Conservation (phyloP, 2,113 vertebrate genomes). For the Triplophysa dalaica region DNA sequence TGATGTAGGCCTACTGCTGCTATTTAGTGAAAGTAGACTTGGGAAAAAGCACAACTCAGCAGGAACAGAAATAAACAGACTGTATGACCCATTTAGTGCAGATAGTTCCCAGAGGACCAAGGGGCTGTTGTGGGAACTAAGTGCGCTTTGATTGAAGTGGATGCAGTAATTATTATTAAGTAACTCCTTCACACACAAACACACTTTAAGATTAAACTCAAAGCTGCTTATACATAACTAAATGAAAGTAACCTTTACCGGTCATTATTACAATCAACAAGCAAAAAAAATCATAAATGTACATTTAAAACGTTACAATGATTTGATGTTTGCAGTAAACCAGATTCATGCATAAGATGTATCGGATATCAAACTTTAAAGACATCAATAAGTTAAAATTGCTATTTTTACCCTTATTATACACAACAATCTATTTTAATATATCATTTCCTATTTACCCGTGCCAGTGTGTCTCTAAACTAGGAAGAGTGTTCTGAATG, state of each 20-base stretch:
- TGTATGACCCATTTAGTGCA: constrained; percentile 45
- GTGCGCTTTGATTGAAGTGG: background rate
- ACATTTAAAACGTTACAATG: background rate
- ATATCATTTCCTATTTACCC: constrained; percentile 34
- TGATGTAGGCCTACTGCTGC: background rate
- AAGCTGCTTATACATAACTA: background rate
- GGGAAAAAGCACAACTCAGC: constrained; percentile 48
- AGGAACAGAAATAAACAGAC: constrained; percentile 50
- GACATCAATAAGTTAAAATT: background rate
- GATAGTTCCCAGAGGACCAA: constrained; percentile 45
- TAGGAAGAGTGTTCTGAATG: constrained; percentile 8
- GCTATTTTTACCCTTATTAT: constrained; percentile 12
- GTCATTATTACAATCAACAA: background rate
- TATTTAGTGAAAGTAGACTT: constrained; percentile 33
- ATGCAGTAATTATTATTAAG: background rate
- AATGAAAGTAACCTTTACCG: background rate
- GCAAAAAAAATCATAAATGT: background rate
- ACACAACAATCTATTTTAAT: constrained; percentile 35
- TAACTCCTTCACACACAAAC: background rate
- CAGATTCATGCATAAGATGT: background rate
- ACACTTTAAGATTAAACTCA: background rate
- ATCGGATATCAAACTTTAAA: background rate
- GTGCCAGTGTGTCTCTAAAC: constrained; percentile 5
- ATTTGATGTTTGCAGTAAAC: no score
- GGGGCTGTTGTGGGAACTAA: constrained; percentile 38